These are phyloP conservation scores for Hemichromis elongatus DNA, from an alignment of 2,113 vertebrate genomes.

Conservation along the genomic window DNA sequence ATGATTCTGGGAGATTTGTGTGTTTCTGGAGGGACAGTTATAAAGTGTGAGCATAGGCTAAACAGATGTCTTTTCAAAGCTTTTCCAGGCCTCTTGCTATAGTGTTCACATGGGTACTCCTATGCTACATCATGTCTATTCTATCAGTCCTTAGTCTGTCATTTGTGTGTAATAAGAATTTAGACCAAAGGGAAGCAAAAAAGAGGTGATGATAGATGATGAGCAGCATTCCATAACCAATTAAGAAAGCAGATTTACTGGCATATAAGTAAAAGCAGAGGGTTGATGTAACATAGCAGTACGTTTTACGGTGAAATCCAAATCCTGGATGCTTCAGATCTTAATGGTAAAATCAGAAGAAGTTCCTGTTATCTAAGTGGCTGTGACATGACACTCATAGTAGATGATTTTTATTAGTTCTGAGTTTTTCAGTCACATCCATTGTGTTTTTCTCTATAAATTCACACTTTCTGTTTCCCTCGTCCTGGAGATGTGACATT, in stretches of 20 bases:
- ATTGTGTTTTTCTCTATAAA: slow-evolving; percentile 12
- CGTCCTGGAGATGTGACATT: slow-evolving; percentile 79
- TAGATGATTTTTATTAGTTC: background rate
- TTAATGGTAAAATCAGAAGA: slow-evolving; percentile 21
- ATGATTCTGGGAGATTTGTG: slow-evolving; percentile 14
- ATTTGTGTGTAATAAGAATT: background rate
- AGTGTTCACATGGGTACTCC: slow-evolving; percentile 1
- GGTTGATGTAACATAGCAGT: background rate
- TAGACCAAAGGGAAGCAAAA: background rate
- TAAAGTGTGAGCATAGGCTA: slow-evolving; percentile 18
- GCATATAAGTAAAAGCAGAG: background rate
- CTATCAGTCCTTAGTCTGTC: background rate
- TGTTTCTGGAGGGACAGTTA: background rate
- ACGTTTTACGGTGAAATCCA: slow-evolving; percentile 34
- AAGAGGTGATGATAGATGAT: slow-evolving; percentile 33
- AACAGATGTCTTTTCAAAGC: slow-evolving; percentile 40
- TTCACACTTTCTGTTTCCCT: background rate
- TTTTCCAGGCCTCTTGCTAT: background rate
- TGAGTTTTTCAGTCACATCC: background rate
- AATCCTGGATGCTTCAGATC: slow-evolving; percentile 6
- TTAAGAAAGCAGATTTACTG: slow-evolving; percentile 39
- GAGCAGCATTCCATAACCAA: slow-evolving; percentile 2
- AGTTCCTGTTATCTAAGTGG: background rate
- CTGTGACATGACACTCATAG: background rate
- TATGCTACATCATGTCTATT: background rate